Base-by-base conservation (phyloP, 2,113 vertebrate genomes). In the Scytalopus superciliaris region DNA sequence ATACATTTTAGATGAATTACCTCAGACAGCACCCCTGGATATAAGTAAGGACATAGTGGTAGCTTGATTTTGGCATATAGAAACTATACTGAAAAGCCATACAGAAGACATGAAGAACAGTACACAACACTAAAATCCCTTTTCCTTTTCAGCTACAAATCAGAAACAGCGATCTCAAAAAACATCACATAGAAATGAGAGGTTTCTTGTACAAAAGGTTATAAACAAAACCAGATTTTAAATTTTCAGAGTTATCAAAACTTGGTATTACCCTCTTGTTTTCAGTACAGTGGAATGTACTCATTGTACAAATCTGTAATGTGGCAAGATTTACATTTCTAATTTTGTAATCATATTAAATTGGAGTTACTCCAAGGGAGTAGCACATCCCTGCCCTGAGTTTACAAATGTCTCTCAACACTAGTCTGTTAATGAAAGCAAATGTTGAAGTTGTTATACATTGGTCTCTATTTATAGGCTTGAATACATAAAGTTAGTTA, bases 1-100 rank as follows among this genome's bases (percentile, higher is more conserved):
- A 19, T 72, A 88, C 53, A 79, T 59, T 17, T 31, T 45, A 92
- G 90, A 59, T 95, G 88, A 91, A 94, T 68, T 85, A 93, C 93
- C 42, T 92, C 42, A 95, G 28, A 69, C 3, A 90, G 18, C 14
- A 45, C 4, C 4, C 14, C 24, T 73, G 10, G 33, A 27, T 27
- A n/a, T 44, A 73, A 63, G 7, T 28, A 90, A n/a, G 30, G 87
- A 83, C 3, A 2, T 63, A 63, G 70, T 5, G 25, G n/a, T 52
- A 40, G 15, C 22, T 69, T 93, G 14, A 75, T 93, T 80, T 89
- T 84, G 4, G 14, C 12, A 31, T 23, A 80, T 90, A 87, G 90
- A 89, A 94, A 89, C 84, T 57, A 40, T 56, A 4, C 33, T 90
- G 47, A 79, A 90, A 70, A 82, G 47, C 3, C 31, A 75, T 59